phyloP scores from a whole-genome alignment of 2,113 vertebrate genomes.

The Carassius gibelio region DNA sequence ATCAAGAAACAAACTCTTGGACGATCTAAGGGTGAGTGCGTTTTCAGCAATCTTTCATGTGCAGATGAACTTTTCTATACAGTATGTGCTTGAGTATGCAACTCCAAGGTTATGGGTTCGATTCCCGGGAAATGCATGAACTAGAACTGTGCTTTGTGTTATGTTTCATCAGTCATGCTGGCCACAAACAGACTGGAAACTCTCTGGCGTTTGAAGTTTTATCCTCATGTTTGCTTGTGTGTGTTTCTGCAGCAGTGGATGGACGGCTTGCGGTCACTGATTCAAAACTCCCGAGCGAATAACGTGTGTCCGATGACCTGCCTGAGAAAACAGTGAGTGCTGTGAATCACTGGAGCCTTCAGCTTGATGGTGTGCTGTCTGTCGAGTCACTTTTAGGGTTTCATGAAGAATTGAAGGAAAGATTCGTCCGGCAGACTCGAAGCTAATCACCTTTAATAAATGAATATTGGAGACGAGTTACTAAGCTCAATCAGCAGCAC shows the following conservation, averaged over 20 bases:
- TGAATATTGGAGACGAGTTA: neutral
- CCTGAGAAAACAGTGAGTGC: slow-evolving; percentile 97
- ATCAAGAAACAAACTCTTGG: neutral
- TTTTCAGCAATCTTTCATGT: neutral
- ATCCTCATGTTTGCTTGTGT: neutral
- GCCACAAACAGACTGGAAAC: neutral
- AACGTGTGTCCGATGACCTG: slow-evolving; percentile 98
- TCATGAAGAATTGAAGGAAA: neutral
- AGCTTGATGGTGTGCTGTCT: neutral
- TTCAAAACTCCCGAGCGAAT: slow-evolving; percentile 97
- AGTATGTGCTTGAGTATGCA: neutral
- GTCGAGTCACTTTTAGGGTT: neutral
- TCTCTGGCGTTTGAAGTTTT: neutral
- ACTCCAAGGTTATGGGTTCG: neutral
- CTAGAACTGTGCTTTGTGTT: no score
- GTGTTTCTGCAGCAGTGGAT: slow-evolving; percentile 86
- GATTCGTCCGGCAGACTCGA: neutral
- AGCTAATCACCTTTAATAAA: neutral
- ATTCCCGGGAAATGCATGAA: neutral
- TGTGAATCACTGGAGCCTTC: neutral
- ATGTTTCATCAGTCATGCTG: neutral
- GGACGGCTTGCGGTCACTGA: slow-evolving; percentile 91
- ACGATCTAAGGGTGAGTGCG: neutral
- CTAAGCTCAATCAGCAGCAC: neutral
- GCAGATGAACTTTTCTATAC: neutral